Percentiles rank a stretch among this genome's conserved stretches.
Evolutionary conservation across 2,888 invertebrate species (phyloP).

Genomic region (Leucophenga maculata): DNA sequence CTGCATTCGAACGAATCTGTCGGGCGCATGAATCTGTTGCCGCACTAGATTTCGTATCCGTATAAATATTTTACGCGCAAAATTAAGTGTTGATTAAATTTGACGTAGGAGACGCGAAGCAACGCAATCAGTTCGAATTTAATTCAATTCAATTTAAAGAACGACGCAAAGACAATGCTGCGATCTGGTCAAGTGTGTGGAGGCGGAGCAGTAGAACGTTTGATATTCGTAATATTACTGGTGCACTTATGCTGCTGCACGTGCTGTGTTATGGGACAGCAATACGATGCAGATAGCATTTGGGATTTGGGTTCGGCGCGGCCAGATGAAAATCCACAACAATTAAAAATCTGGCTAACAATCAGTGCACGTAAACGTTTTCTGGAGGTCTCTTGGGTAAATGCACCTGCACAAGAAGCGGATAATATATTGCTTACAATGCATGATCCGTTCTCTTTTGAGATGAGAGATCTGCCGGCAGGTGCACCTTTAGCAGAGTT

Average conservation of each 20-base stretch:
- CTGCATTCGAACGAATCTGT: background rate
- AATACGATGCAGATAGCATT: no score
- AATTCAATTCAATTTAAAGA: conserved; percentile 8
- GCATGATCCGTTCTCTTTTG: conserved; percentile 64
- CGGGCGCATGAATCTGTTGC: background rate
- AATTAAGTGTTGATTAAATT: background rate
- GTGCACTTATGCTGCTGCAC: background rate
- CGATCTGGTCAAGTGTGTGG: background rate
- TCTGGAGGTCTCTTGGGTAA: conserved; percentile 70
- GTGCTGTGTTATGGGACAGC: background rate
- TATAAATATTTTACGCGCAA: background rate
- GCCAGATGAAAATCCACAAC: conserved; percentile 34
- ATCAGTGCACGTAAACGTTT: conserved; percentile 68
- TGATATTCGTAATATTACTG: background rate
- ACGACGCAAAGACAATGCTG: background rate
- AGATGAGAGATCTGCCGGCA: conserved; percentile 48
- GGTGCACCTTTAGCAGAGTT: conserved; percentile 56
- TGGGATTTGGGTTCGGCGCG: conserved; percentile 10
- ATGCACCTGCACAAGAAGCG: conserved; percentile 59
- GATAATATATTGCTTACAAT: conserved; percentile 67
- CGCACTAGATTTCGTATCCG: background rate
- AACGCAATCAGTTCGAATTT: conserved; percentile 10
- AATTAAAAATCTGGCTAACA: conserved; percentile 64
- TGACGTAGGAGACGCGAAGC: background rate
- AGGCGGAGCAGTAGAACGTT: no score